These are phyloP conservation scores for Clivina fossor DNA, from an alignment of 2,888 invertebrate species.

Conservation along the genomic window DNA sequence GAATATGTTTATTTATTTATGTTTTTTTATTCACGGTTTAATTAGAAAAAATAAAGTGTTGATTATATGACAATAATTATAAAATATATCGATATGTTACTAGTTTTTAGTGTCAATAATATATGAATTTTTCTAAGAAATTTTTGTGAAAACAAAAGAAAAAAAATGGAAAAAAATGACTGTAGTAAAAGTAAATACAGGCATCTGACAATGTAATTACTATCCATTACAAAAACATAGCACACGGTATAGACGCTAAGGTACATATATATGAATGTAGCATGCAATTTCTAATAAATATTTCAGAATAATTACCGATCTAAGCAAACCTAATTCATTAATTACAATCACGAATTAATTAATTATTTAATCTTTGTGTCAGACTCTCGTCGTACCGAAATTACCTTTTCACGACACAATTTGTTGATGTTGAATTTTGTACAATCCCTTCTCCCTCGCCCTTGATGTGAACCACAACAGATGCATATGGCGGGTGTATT, in stretches of 20 bases:
- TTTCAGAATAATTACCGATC: constrained; percentile 22
- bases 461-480: constrained; percentile 16
- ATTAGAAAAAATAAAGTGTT: no score
- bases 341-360: constrained; percentile 12
- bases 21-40: no score
- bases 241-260: constrained; percentile 9
- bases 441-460: no score
- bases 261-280: constrained; percentile 9
- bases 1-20: no score
- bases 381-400: constrained; percentile 17
- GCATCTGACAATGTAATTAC: constrained; percentile 26
- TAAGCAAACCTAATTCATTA: constrained; percentile 25
- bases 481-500: constrained; percentile 15
- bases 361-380: constrained; percentile 25
- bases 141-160: constrained; percentile 3
- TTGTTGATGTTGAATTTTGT: constrained; percentile 16
- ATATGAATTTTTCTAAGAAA: no score
- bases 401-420: constrained; percentile 21
- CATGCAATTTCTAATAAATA: constrained; percentile 28
- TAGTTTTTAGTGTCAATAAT: no score
- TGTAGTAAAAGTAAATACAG: constrained; percentile 9
- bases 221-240: constrained; percentile 27
- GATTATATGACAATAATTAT: no score
- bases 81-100: no score
- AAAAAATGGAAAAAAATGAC: constrained; percentile 16